Conservation (phyloP, 30 jellyfish, hydroid and myxozoan species). For the Nemopilema nomurai region DNA sequence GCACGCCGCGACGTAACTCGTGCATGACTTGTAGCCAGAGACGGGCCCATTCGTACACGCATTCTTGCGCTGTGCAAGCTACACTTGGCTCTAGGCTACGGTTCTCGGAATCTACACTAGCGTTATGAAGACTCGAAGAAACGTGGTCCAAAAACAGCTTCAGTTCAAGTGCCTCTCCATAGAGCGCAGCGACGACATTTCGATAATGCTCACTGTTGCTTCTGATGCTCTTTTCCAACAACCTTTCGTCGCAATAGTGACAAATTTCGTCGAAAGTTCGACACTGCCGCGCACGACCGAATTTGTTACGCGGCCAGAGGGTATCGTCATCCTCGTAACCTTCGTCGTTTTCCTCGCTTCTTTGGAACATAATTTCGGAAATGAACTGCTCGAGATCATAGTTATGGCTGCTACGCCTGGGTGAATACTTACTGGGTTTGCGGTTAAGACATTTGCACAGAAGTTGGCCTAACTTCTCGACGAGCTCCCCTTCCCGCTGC, state of each 20-base stretch:
- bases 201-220: conserved; percentile 68
- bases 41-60: conserved; percentile 90
- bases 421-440: conserved; percentile 43
- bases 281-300: conserved; percentile 45
- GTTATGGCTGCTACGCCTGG: conserved; percentile 20
- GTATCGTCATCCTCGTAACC: conserved; percentile 78
- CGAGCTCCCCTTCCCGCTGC: conserved; percentile 81
- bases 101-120: conserved; percentile 32
- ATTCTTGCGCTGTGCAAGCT: conserved; percentile 69
- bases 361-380: conserved; percentile 83
- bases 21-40: conserved; percentile 92
- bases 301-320: conserved; percentile 49
- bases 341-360: conserved; percentile 74
- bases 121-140: conserved; percentile 39
- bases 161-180: conserved; percentile 89
- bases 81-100: conserved; percentile 51
- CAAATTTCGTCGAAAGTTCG: conserved; percentile 72
- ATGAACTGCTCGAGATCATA: conserved; percentile 80
- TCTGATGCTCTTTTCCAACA: conserved; percentile 39
- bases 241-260: conserved; percentile 83
- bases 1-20: conserved; percentile 81
- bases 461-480: conserved; percentile 62
- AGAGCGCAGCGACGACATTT: conserved; percentile 72
- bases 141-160: conserved; percentile 81
- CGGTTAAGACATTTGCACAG: conserved; percentile 76